Conservation (phyloP, 2,888 invertebrate genomes). For the Schrankia costaestrigalis region DNA sequence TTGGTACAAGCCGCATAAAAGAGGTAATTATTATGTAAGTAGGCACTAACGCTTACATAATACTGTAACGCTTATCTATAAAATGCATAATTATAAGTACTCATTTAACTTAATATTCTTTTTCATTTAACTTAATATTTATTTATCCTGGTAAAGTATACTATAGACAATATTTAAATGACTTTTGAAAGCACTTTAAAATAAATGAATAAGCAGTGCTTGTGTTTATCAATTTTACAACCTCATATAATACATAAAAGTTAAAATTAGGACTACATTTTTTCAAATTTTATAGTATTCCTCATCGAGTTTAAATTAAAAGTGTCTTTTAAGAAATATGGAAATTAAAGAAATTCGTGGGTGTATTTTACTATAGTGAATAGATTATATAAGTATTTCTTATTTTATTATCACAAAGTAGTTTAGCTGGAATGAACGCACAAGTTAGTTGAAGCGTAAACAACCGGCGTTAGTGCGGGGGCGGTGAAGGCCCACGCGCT, state of each 20-base stretch:
- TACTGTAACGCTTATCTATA: not conserved
- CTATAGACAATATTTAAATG: too few species aligned
- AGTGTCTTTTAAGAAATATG: not conserved
- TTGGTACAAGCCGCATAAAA: too few species aligned
- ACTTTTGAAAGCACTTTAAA: not conserved
- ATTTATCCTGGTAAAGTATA: too few species aligned
- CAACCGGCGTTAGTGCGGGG: conserved; percentile 30
- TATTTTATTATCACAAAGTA: conserved; percentile 15
- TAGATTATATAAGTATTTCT: not conserved
- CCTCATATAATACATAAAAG: too few species aligned
- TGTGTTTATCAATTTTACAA: not conserved
- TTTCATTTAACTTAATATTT: too few species aligned
- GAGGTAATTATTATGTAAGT: too few species aligned
- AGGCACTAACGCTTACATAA: not conserved
- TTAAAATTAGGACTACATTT: too few species aligned
- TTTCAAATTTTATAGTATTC: too few species aligned
- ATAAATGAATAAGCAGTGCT: not conserved
- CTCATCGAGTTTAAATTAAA: not conserved
- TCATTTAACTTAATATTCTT: too few species aligned
- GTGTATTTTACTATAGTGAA: not conserved
- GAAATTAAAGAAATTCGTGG: not conserved
- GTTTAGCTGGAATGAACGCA: conserved; percentile 42
- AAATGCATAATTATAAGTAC: too few species aligned
- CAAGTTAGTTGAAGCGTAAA: conserved; percentile 46
- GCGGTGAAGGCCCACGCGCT: conserved; percentile 22